Base-by-base conservation (phyloP, 2,113 vertebrate genomes). In the Ceyx cyanopectus region DNA sequence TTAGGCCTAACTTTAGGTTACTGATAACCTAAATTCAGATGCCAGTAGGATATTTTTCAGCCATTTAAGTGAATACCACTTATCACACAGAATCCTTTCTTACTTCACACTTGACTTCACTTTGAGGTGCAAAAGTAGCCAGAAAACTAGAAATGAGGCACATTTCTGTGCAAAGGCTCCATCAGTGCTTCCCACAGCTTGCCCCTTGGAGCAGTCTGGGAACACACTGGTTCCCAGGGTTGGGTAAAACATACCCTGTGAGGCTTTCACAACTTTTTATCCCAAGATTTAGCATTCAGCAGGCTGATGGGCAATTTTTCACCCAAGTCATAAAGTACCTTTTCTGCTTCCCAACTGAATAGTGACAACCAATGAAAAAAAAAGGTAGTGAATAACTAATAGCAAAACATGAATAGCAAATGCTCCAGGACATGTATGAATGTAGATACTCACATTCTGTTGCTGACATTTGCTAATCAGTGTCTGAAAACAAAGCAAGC, bases 311-410 rank as follows among this genome's bases (percentile, higher is more conserved):
- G 30, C 46, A 54, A 26, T 89, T 89, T 79, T 58, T 61, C 57
- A 90, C 18, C 2, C 15, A 72, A 81, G 40, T n/a, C 29, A 81
- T 21, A 57, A 80, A n/a, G 14, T 14, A 54, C 7, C 12, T 81
- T 70, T 81, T 54, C 83, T 87, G 81, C n/a, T 91, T 95, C 84
- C 43, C 45, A 74, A 84, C 27, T 78, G 63, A 95, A 77, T 60
- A 29, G 20, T 57, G 66, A 68, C 24, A 94, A 89, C 41, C 53
- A 54, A 7, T 57, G 8, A 20, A 27, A 67, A 89, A 76, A 90
- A 48, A 81, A 15, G 67, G 24, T 51, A 88, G 45, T 13, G 2
- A 72, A 40, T 62, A 76, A 26, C 18, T 83, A 68, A 69, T 8
- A 88, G 27, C 12, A 62, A 76, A 92, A 56, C 14, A 72, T 10